A percentile compares a stretch with the other conserved stretches of the same genome.
Conservation (phyloP, 2,797 vertebrate species). For the Urocyon cinereoargenteus region DNA sequence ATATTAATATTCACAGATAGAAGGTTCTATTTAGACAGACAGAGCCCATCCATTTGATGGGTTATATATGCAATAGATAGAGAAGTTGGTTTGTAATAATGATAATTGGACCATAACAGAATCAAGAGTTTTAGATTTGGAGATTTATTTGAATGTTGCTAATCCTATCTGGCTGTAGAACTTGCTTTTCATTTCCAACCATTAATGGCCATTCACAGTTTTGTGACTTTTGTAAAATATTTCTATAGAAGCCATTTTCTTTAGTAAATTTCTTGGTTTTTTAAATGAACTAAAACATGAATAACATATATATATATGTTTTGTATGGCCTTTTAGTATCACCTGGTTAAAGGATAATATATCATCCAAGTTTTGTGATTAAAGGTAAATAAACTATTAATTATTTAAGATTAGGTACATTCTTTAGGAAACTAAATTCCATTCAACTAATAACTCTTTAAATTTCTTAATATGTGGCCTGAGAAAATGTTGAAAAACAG, state of each 20-base stretch:
- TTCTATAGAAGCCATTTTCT: background rate
- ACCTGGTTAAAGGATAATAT: background rate
- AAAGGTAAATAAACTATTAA: background rate
- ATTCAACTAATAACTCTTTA: background rate
- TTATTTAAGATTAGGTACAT: background rate
- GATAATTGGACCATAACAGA: background rate
- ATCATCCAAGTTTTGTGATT: background rate
- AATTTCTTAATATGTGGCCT: background rate
- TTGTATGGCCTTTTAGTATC: background rate
- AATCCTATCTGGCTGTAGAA: background rate
- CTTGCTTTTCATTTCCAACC: background rate
- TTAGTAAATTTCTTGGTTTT: background rate
- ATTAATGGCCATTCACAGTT: background rate
- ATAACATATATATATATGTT: background rate
- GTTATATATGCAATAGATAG: background rate
- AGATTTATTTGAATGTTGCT: background rate
- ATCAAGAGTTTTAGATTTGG: background rate
- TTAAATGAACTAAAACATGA: background rate
- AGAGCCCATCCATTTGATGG: background rate
- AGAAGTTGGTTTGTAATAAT: background rate
- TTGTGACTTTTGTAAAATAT: background rate
- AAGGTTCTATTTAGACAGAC: conserved; percentile 68
- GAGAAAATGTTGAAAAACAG: conserved; percentile 54
- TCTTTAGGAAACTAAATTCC: background rate
- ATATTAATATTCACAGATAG: conserved; percentile 74